A percentile compares a stretch with the other conserved stretches of the same genome.
phyloP scores from a whole-genome alignment of 2,797 vertebrate species.

The Protonibea diacanthus region DNA sequence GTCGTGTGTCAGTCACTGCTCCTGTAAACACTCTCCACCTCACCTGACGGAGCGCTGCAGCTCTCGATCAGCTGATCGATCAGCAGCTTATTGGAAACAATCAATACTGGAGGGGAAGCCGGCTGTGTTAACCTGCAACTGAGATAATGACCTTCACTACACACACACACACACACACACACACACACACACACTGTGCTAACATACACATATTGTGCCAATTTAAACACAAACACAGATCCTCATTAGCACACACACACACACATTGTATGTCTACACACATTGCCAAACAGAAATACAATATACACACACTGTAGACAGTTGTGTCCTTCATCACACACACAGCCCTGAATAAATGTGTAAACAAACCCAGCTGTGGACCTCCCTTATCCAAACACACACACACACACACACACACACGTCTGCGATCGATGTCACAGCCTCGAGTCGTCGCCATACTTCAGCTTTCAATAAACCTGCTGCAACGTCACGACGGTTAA shows the following conservation, averaged over 20 bases:
- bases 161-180: conserved; percentile 2
- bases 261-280: not conserved
- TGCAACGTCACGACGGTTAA: too few species aligned
- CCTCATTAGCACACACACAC: not conserved
- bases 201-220: conserved; percentile 4
- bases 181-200: not conserved
- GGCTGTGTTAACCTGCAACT: conserved; percentile 33
- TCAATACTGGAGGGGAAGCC: conserved; percentile 23
- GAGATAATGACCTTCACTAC: conserved; percentile 27
- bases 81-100: conserved; percentile 21
- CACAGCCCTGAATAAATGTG: not conserved
- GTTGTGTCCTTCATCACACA: conserved; percentile 1
- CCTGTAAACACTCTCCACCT: too few species aligned
- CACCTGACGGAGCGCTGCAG: not conserved
- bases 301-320: not conserved
- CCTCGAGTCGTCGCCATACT: not conserved
- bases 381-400: not conserved
- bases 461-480: too few species aligned
- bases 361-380: conserved; percentile 14
- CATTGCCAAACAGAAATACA: conserved; percentile 5
- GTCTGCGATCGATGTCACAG: not conserved
- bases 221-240: conserved; percentile 7
- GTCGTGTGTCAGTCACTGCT: too few species aligned
- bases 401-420: conserved; percentile 8
- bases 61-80: conserved; percentile 26